Evolutionary conservation across 2,113 vertebrate species (phyloP).

Genomic region (Turdus rufiventris): DNA sequence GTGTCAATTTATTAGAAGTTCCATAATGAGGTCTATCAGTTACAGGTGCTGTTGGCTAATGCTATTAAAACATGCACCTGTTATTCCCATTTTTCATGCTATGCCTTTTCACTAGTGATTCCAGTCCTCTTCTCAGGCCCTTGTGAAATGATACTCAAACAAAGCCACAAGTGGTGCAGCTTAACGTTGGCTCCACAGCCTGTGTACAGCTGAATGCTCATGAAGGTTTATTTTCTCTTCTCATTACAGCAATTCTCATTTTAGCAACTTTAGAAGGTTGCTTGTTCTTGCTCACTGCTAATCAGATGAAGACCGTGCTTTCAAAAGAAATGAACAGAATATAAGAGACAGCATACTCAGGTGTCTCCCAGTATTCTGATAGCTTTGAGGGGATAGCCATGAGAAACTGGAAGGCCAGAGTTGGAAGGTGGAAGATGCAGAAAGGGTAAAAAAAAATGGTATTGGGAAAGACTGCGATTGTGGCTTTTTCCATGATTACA

Average conservation of each 20-base stretch:
- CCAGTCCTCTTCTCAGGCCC: background rate
- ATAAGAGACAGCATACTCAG: background rate
- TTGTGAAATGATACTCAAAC: background rate
- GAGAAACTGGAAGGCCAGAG: background rate
- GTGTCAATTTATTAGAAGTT: background rate
- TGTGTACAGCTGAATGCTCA: constrained; percentile 2
- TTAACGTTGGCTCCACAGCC: background rate
- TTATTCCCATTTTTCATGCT: constrained; percentile 48
- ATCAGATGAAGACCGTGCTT: background rate
- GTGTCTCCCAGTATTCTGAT: background rate
- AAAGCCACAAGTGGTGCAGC: background rate
- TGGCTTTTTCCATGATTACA: background rate
- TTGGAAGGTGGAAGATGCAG: background rate
- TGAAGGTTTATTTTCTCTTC: background rate
- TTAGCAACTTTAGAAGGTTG: background rate
- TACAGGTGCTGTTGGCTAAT: constrained; percentile 13
- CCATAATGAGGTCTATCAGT: background rate
- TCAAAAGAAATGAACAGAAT: background rate
- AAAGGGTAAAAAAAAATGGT: background rate
- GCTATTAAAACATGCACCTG: constrained; percentile 1
- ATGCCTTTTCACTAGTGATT: constrained; percentile 5
- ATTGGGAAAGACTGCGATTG: background rate
- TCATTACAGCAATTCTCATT: background rate
- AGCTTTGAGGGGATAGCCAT: background rate
- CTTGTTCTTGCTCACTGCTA: background rate